A percentile compares a stretch with the other conserved stretches of the same genome.
Conservation (phyloP, 2,113 vertebrate genomes). For the Nansenia antarctica region DNA sequence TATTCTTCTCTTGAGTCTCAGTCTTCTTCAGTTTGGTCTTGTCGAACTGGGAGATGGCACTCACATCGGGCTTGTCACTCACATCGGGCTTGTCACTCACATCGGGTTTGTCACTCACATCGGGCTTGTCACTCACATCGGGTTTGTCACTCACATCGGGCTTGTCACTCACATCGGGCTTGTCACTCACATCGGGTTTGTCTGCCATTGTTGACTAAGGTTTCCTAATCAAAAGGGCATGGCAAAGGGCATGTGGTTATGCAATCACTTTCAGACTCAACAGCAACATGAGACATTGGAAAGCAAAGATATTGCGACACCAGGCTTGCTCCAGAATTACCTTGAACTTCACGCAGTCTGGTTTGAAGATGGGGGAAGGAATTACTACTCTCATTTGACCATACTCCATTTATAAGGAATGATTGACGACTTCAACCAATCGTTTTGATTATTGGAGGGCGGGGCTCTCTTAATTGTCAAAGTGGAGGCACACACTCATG, state of each 20-base stretch:
- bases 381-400: not conserved
- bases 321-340: too few relatives aligned
- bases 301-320: not conserved
- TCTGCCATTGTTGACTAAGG: conserved; percentile 36
- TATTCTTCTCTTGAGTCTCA: conserved; percentile 75
- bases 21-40: conserved; percentile 76
- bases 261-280: not conserved
- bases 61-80: conserved; percentile 72
- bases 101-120: too few relatives aligned
- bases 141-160: too few relatives aligned
- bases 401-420: not conserved
- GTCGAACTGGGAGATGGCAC: conserved; percentile 69
- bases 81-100: too few relatives aligned
- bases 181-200: conserved; percentile 70
- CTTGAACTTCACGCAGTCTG: not conserved
- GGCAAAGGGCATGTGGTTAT: too few relatives aligned
- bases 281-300: not conserved
- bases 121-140: too few relatives aligned
- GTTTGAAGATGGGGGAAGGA: not conserved
- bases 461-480: not conserved
- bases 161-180: too few relatives aligned
- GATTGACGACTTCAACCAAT: too few relatives aligned
- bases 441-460: not conserved
- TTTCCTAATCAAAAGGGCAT: not conserved
- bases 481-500: not conserved